Evolutionary conservation across 2,113 vertebrate species (phyloP).

Genomic region (Sceloporus undulatus): DNA sequence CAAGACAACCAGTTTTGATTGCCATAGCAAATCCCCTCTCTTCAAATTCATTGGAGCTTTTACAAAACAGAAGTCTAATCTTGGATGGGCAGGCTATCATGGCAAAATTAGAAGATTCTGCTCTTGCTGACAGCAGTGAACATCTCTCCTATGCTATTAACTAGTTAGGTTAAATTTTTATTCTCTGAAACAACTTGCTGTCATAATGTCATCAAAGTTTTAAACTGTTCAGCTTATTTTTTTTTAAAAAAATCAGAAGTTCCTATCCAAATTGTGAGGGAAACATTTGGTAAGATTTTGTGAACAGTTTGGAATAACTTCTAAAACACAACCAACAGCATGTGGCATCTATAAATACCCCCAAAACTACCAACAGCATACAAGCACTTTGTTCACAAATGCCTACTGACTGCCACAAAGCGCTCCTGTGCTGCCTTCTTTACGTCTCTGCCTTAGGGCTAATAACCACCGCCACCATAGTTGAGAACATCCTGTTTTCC

Average conservation of each 20-base stretch:
- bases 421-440: background rate
- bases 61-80: constrained; percentile 12
- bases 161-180: background rate
- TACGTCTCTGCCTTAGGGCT: background rate
- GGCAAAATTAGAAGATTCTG: constrained; percentile 25
- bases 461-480: background rate
- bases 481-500: background rate
- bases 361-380: no score
- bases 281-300: background rate
- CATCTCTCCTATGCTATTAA: background rate
- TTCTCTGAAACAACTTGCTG: constrained; percentile 3
- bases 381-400: no score
- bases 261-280: background rate
- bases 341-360: no score
- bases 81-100: background rate
- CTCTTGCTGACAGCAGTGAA: background rate
- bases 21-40: constrained; percentile 4
- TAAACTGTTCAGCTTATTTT: background rate
- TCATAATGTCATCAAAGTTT: background rate
- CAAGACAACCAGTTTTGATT: constrained; percentile 24
- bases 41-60: constrained; percentile 14
- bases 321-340: background rate
- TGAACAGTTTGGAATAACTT: background rate
- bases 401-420: background rate
- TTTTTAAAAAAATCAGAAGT: background rate